phyloP scores from a whole-genome alignment of 1,140 invertebrate genomes.

The Tachypleus tridentatus region DNA sequence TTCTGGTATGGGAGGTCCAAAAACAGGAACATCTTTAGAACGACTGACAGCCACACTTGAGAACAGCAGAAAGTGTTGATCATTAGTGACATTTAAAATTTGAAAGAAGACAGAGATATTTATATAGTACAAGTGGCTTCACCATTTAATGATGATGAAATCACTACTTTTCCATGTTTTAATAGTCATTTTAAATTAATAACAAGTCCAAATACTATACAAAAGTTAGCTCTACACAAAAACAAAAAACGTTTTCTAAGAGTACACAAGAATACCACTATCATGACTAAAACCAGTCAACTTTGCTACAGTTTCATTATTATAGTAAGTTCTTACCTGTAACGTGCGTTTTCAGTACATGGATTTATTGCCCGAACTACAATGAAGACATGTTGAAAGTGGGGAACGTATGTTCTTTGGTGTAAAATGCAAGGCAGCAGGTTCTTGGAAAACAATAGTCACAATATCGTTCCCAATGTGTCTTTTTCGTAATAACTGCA shows the following conservation, averaged over 20 bases:
- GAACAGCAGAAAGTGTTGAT: constrained; percentile 3
- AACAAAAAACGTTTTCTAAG: too few relatives aligned
- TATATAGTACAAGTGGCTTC: too few relatives aligned
- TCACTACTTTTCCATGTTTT: too few relatives aligned
- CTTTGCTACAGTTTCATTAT: not conserved
- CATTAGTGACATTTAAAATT: too few relatives aligned
- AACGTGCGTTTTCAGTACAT: constrained; percentile 76
- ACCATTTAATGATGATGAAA: too few relatives aligned
- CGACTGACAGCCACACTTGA: constrained; percentile 75
- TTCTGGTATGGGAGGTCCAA: constrained; percentile 82
- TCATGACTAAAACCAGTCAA: too few relatives aligned
- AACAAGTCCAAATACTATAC: too few relatives aligned
- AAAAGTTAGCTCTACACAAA: too few relatives aligned
- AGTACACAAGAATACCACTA: too few relatives aligned
- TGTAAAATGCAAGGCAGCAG: constrained; percentile 79
- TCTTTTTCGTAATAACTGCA: constrained; percentile 64
- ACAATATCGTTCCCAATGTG: constrained; percentile 92
- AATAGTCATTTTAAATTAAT: too few relatives aligned
- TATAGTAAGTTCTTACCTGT: constrained; percentile 41
- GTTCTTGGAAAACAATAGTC: constrained; percentile 94
- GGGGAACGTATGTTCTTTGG: constrained; percentile 81
- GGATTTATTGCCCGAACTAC: constrained; percentile 77
- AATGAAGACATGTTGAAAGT: constrained; percentile 95
- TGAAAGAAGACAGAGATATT: too few relatives aligned
- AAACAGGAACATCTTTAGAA: constrained; percentile 89